Evolutionary conservation across 1,140 invertebrate genomes (phyloP).

Genomic region (Olivierus martensii): DNA sequence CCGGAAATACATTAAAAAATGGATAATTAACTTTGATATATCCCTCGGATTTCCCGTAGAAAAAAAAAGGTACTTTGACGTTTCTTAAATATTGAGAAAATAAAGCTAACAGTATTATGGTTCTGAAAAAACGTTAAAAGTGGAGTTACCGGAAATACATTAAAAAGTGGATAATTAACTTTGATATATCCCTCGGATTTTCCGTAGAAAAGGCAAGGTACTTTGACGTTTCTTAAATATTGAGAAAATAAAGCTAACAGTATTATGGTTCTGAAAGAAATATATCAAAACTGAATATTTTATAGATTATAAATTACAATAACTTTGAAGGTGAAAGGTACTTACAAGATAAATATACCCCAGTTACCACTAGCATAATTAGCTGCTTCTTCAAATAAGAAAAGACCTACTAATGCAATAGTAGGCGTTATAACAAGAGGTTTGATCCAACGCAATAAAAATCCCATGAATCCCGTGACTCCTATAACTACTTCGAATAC

Average conservation of each 20-base stretch:
- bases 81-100: slow-evolving; percentile 27
- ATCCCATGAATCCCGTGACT: slow-evolving; percentile 35
- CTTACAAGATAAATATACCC: slow-evolving; percentile 47
- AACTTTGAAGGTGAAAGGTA: slow-evolving; percentile 3
- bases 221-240: slow-evolving; percentile 50
- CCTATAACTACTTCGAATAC: slow-evolving; percentile 61
- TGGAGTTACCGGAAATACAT: slow-evolving; percentile 70
- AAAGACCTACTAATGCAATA: slow-evolving; percentile 60
- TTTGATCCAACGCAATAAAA: slow-evolving; percentile 46
- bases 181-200: slow-evolving; percentile 40
- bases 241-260: slow-evolving; percentile 70
- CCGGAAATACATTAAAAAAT: slow-evolving; percentile 26
- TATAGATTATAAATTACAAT: too few relatives aligned
- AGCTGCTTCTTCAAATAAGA: slow-evolving; percentile 60
- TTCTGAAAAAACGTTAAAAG: slow-evolving; percentile 53
- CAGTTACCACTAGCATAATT: slow-evolving; percentile 59
- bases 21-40: slow-evolving; percentile 19
- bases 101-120: slow-evolving; percentile 40
- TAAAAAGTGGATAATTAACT: slow-evolving; percentile 55
- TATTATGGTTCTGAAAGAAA: slow-evolving; percentile 53
- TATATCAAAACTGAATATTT: too few relatives aligned
- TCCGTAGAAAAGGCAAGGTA: slow-evolving; percentile 46
- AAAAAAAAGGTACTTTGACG: slow-evolving; percentile 20
- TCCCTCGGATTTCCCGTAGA: slow-evolving; percentile 14
- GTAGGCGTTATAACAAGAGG: slow-evolving; percentile 67